Base-by-base conservation (phyloP, 2,797 vertebrate species). In the Poeciliopsis turneri region DNA sequence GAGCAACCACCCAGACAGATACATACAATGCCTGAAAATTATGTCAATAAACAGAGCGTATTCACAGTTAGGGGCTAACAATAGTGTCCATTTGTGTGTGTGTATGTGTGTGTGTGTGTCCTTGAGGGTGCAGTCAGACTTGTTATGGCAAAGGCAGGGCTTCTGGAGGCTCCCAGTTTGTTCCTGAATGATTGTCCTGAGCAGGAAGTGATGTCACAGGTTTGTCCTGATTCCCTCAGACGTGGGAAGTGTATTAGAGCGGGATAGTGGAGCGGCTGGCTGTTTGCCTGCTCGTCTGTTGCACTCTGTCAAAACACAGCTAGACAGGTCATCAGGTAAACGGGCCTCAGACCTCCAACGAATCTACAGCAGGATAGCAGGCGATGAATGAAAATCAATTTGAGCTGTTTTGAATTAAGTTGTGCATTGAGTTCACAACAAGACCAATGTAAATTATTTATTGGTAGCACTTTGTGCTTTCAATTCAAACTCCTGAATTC, bases 131-230 rank as follows among this genome's bases (percentile, higher is more conserved):
- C 57, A 82, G 36, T 84, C 78, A 33, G 82, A 76, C 69, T 91
- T 94, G 92, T 94, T 94, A 92, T 94, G 91, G 80, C 81, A 80
- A 86, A 86, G 80, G 84, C 77, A 71, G 84, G 75, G 82, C 81
- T 85, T 87, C 81, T 86, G 75, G 80, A 86, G 82, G 76, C 86
- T 93, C 86, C 88, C 78, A 69, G 82, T 72, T 77, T 72, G 61
- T 95, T 94, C 92, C 92, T 93, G 91, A 86, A 87, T 75, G 79
- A 94, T 95, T 95, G 95, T 95, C 92, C 89, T 87, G 75, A 68
- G 86, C 83, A 92, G 95, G 95, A 95, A 93, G 92, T 92, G 94
- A 93, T 72, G 86, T 91, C 90, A 94, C 86, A 70, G 87, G 93
- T 94, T 95, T 95, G 94, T 94, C 86, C 79, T 86, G 43, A 75